Evolutionary conservation across 1,140 invertebrate genomes (phyloP), one percentile per base, ranked within the genome.

Genomic region (Nasonia longicornis): DNA sequence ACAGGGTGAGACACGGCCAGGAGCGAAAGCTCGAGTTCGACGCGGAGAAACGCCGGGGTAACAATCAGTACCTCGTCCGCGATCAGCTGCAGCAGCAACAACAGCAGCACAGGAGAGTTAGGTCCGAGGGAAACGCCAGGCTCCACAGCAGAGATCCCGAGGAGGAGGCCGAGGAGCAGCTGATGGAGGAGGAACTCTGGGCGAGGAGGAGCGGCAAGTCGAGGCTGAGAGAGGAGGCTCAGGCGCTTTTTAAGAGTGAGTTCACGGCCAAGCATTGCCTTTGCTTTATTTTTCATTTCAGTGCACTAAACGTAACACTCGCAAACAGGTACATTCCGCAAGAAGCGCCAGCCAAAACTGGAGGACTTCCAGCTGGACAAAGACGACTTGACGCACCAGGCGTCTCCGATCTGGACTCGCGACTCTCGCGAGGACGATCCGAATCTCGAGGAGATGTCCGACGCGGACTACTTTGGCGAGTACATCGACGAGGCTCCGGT

Each of bases 1-100:
- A 88, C 31, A 87, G 87, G 80, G 87, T 91, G 73, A 86, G 91
- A 83, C 88, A 90, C 82, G 87, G 87, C 75, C 85, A 87, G 79
- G 88, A 88, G 48, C 84, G 87, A 67, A 89, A 88, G 85, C 79
- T 88, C 31, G 87, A 87, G 71, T 90, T 88, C 78, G 90, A 89
- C 77, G 83, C 85, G 35, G 89, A 89, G 74, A 88, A 88, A 77
- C 86, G 89, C 31, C 85, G 88, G n/a, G 85, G 87, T 38, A 91
- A 91, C 84, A 88, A 89, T 85, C 86, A 90, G 81, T 89, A 89
- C 70, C 84, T 87, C 31, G 79, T 88, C 2, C 88, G 85, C 76
- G 88, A 89, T 71, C 86, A 85, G 7, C 29, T 85, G 87, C 58
- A 63, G n/a, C 38, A 42, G 38, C 38, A 42, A 6, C 77, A 85